Conservation (phyloP, 2,888 invertebrate genomes). For the Ophioninae sp. region DNA sequence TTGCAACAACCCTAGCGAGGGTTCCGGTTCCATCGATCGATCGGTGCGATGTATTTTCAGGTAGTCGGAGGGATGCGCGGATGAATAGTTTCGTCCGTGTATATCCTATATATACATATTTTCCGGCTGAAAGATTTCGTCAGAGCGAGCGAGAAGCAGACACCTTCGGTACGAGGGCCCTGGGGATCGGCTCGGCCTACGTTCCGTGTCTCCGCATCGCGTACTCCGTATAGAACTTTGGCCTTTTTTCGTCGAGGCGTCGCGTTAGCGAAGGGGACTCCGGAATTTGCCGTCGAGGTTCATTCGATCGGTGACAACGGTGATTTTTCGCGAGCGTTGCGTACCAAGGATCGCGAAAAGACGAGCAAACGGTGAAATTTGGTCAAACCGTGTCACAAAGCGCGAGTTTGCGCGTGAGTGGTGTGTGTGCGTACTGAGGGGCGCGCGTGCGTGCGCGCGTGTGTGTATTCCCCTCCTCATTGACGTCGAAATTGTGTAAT, state of each 20-base stretch:
- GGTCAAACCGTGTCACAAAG: slow-evolving; percentile 41
- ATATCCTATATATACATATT: not conserved
- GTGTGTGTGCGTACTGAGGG: slow-evolving; percentile 5
- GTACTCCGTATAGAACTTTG: not conserved
- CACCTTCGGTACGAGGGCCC: slow-evolving; percentile 23
- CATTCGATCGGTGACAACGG: not conserved
- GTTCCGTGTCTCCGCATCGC: not conserved
- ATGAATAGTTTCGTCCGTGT: not conserved
- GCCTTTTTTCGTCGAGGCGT: not conserved
- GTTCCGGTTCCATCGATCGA: slow-evolving; percentile 16
- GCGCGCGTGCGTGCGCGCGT: slow-evolving; percentile 11
- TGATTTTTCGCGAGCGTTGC: not conserved
- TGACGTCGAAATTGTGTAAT: slow-evolving; percentile 57
- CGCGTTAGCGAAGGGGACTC: not conserved
- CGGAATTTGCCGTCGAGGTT: not conserved
- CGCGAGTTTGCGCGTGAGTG: slow-evolving; percentile 6
- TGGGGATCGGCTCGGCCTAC: slow-evolving; percentile 23
- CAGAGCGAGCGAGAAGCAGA: slow-evolving; percentile 14
- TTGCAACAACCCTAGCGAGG: slow-evolving; percentile 14
- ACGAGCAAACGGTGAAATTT: slow-evolving; percentile 8
- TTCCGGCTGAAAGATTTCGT: not conserved
- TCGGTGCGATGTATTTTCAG: slow-evolving; percentile 1
- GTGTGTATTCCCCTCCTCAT: slow-evolving; percentile 8
- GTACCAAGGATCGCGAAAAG: not conserved
- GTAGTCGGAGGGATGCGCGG: not conserved